Conservation (phyloP, 2,888 invertebrate genomes). For the Keiferia lycopersicella region DNA sequence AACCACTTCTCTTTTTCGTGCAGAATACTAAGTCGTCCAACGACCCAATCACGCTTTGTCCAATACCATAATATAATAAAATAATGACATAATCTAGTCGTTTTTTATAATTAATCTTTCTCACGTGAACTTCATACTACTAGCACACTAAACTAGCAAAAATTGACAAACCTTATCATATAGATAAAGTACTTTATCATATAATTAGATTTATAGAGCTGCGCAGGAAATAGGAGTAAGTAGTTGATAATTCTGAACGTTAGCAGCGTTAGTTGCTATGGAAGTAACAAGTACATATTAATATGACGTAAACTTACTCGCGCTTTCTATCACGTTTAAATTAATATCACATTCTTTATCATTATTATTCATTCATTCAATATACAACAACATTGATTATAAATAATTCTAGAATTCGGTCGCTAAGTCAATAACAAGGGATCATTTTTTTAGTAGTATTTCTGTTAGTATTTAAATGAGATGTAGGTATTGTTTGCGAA, state of each 20-base stretch:
- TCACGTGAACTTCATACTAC: neutral
- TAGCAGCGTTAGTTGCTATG: neutral
- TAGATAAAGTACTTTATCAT: neutral
- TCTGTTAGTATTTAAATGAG: too few relatives aligned
- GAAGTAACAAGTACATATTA: neutral
- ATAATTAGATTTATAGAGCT: neutral
- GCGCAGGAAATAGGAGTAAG: neutral
- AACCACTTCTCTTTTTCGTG: too few relatives aligned
- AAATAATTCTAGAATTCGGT: neutral
- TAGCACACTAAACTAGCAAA: neutral
- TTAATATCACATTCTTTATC: slow-evolving; percentile 37
- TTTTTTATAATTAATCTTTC: neutral
- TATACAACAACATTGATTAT: slow-evolving; percentile 7
- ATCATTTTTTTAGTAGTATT: neutral
- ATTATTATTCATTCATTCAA: slow-evolving; percentile 21
- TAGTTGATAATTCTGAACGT: neutral
- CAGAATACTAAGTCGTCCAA: too few relatives aligned
- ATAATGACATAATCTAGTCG: too few relatives aligned
- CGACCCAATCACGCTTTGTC: too few relatives aligned
- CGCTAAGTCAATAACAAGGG: neutral
- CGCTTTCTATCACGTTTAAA: slow-evolving; percentile 27
- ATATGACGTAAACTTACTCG: slow-evolving; percentile 5
- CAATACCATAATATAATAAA: too few relatives aligned
- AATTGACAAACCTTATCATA: neutral
- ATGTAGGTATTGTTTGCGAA: too few relatives aligned